A percentile compares a stretch with the other conserved stretches of the same genome.
Evolutionary conservation across 2,113 vertebrate genomes (phyloP).

Genomic region (Cavia aperea): DNA sequence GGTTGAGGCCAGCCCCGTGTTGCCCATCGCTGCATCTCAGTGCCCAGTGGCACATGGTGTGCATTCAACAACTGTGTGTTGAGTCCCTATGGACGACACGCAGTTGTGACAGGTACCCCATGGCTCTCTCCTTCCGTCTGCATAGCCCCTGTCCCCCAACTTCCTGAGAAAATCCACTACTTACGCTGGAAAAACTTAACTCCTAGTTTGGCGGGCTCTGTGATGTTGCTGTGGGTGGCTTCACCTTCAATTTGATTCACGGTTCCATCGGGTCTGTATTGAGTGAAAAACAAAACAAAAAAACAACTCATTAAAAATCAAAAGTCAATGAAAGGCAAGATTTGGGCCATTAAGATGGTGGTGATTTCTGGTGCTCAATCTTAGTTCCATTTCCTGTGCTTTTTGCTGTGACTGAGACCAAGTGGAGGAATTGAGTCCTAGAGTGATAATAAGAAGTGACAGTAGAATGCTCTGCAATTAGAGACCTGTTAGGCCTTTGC

Average conservation of each 20-base stretch:
- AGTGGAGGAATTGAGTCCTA: neutral
- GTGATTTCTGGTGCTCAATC: neutral
- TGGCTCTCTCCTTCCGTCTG: neutral
- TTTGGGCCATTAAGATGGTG: neutral
- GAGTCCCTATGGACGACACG: neutral
- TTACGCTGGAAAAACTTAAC: conserved; percentile 88
- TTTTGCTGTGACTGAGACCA: neutral
- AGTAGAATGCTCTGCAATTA: neutral
- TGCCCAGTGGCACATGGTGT: neutral
- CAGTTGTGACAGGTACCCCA: neutral
- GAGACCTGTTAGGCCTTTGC: neutral
- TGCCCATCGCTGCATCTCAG: neutral
- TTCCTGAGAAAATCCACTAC: conserved; percentile 36
- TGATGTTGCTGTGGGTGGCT: conserved; percentile 78
- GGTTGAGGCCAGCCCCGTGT: neutral
- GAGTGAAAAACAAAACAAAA: neutral
- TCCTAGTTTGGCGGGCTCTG: conserved; percentile 86
- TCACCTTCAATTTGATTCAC: conserved; percentile 81
- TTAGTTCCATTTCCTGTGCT: neutral
- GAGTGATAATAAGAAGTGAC: neutral
- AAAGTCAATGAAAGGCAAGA: neutral
- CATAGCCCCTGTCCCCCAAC: neutral
- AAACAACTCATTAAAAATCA: neutral
- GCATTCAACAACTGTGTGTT: neutral
- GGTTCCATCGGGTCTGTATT: conserved; percentile 75